phyloP scores from a whole-genome alignment of 2,113 vertebrate genomes.

The Caranx melampygus region DNA sequence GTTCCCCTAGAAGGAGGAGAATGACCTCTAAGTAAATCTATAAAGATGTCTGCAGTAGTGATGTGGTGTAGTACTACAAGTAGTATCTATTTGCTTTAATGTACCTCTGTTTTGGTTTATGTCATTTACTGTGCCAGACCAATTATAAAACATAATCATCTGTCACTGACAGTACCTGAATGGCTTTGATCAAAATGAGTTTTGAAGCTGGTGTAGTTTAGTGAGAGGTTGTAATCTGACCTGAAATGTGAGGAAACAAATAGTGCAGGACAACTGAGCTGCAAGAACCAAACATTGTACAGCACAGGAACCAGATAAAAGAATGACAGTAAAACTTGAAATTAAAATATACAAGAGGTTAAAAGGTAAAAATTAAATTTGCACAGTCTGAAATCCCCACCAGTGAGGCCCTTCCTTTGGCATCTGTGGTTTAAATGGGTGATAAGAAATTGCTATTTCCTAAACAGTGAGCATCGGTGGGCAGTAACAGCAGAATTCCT shows the following conservation, averaged over 20 bases:
- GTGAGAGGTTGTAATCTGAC: constrained; percentile 5
- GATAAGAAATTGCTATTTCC: constrained; percentile 32
- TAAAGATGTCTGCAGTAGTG: constrained; percentile 21
- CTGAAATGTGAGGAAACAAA: constrained; percentile 32
- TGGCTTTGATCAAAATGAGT: constrained; percentile 49
- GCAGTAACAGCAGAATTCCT: constrained; percentile 54
- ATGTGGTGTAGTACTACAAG: constrained; percentile 9
- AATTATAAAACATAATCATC: constrained; percentile 15
- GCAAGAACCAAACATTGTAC: background rate
- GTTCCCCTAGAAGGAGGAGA: constrained; percentile 32
- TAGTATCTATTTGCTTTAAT: constrained; percentile 33
- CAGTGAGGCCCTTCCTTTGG: constrained; percentile 73
- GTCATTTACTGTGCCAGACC: constrained; percentile 27
- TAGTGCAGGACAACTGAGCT: constrained; percentile 27
- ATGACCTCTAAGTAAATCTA: background rate
- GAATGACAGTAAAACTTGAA: constrained; percentile 12
- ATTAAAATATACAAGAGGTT: constrained; percentile 49
- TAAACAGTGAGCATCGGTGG: constrained; percentile 52
- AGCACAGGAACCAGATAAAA: constrained; percentile 43
- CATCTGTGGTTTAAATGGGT: constrained; percentile 50
- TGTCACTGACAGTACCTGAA: constrained; percentile 56
- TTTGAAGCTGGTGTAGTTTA: constrained; percentile 58
- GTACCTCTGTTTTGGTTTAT: constrained; percentile 52
- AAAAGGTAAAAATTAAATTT: constrained; percentile 20
- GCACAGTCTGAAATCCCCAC: constrained; percentile 46